Evolutionary conservation across 2,888 invertebrate genomes (phyloP), one percentile per base, ranked within the genome.

Genomic region (Aphidius colemani): DNA sequence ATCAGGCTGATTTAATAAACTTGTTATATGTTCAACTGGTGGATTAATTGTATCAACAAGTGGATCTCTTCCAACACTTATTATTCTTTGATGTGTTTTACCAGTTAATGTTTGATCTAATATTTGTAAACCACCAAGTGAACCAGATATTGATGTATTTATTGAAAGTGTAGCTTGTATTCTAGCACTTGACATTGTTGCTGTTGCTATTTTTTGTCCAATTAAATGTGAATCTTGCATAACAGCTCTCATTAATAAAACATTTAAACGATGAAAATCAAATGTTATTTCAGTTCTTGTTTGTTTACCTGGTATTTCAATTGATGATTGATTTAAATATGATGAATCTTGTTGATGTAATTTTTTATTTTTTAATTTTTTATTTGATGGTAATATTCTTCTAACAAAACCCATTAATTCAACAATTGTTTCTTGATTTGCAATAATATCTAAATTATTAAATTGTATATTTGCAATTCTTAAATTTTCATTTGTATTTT

Each of bases 351-450:
- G 71, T 62, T 78, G 69, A 13, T 75, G 73, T 53, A 75, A 70
- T 2, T 64, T 66, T 61, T 67, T 71, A 1, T 67, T 72, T 0
- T 70, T 61, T 1, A 67, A 66, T 6, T 67, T 64, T 57, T 79
- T 79, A 1, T 69, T 69, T 0, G 74, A 60, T 0, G 86, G 88
- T 66, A 88, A 86, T 4, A 94, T 88, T 58, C 94, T 87, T 73
- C 91, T 90, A 5, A 89, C 87, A 78, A 97, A 96, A n/a, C 94
- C 93, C 70, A 96, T 87, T 65, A 98, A 83, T 81, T 98, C 97
- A 8, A 96, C 93, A 69, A 97, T 92, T 0, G 97, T 97, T 82
- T 96, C 96, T 81, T 96, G 96, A 83, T 97, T 97, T 0, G 96
- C 96, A 69, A 96, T 96, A 61, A 97, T 92, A 81, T 97, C 97